Conservation (phyloP, 2,888 invertebrate species). For the Synergus umbraculus region DNA sequence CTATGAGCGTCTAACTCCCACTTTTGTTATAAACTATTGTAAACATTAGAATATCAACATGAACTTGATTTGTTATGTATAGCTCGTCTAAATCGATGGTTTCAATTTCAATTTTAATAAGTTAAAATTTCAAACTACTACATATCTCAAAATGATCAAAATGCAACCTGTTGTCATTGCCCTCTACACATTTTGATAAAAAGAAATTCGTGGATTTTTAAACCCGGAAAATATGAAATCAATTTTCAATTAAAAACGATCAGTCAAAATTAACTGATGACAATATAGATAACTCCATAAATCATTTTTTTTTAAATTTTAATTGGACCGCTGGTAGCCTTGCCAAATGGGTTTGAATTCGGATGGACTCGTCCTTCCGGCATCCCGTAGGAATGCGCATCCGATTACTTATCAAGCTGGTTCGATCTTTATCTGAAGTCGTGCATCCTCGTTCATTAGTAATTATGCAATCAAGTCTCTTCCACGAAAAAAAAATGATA, state of each 20-base stretch:
- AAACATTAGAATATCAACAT: too few relatives aligned
- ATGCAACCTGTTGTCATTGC: background rate
- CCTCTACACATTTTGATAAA: background rate
- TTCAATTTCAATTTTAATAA: background rate
- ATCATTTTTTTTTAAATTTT: background rate
- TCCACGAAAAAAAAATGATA: conserved; percentile 61
- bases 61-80: too few relatives aligned
- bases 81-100: too few relatives aligned
- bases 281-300: background rate
- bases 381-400: conserved; percentile 34
- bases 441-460: background rate
- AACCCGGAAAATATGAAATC: background rate
- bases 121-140: background rate
- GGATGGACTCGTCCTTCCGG: conserved; percentile 41
- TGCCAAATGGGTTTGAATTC: conserved; percentile 5
- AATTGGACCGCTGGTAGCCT: background rate
- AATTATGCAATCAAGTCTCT: conserved; percentile 26
- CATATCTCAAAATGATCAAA: background rate
- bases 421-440: conserved; percentile 21
- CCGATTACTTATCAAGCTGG: conserved; percentile 32
- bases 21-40: too few relatives aligned
- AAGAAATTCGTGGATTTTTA: background rate
- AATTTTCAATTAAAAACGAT: background rate
- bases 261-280: background rate
- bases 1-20: too few relatives aligned